Base-by-base conservation (phyloP, 2,113 vertebrate genomes). In the Hemichromis elongatus region DNA sequence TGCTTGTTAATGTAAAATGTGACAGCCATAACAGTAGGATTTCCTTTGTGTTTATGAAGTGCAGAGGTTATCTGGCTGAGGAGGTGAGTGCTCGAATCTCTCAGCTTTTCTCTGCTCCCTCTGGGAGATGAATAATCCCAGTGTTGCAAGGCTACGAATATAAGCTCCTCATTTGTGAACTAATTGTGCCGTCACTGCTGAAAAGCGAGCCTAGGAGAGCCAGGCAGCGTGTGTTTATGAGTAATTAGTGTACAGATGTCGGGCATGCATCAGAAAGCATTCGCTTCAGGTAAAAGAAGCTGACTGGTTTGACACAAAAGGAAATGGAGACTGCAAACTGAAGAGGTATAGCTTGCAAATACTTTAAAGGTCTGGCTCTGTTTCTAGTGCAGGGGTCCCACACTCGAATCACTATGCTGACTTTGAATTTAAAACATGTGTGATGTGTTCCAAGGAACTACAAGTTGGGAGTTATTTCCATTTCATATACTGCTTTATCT, bases 201-300 rank as follows among this genome's bases (percentile, higher is more conserved):
- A 79, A 82, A 81, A 35, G 75, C 1, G 45, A 37, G 78, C 83
- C 86, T 24, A 59, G 53, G 87, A 92, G 85, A 81, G 21, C 35
- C 18, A n/a, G 50, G 87, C 87, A n/a, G 33, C 5, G 30, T 59
- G 66, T 88, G 83, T 89, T 90, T 91, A 87, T 77, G 87, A 91
- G 86, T 86, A 93, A 93, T 93, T 94, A 93, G 84, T 83, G 85
- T 81, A 81, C 90, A 91, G 91, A 93, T 90, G 92, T 90, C 47
- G 55, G 81, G 33, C 33, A 53, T 35, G 85, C 70, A 8, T 59
- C 7, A n/a, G 75, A 12, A 83, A 85, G 80, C 90, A 47, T 87
- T 84, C n/a, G 81, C 91, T 85, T 53, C 82, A 81, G 86, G 88
- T 91, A 88, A 93, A 83, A 83, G 90, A 85, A 82, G 21, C 52